phyloP scores from a whole-genome alignment of 2,113 vertebrate genomes.

The Ceratotherium simum region DNA sequence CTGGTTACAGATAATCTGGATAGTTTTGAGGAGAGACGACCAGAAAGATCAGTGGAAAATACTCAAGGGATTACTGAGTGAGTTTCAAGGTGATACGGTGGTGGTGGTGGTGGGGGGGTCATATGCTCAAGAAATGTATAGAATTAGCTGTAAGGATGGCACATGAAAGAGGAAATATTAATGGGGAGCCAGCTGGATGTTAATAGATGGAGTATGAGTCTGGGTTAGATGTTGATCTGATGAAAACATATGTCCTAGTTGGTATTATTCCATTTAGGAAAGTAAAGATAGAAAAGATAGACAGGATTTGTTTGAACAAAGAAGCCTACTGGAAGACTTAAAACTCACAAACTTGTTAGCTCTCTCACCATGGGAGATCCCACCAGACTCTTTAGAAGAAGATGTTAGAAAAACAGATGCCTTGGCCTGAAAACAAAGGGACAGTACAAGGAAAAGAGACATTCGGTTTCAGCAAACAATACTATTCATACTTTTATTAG shows the following conservation, averaged over 20 bases:
- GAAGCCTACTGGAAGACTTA: neutral
- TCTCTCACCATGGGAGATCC: neutral
- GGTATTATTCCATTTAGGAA: neutral
- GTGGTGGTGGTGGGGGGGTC: neutral
- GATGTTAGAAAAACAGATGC: neutral
- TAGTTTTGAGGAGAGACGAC: neutral
- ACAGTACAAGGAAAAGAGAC: neutral
- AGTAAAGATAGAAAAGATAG: neutral
- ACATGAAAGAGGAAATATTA: neutral
- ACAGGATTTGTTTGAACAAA: neutral
- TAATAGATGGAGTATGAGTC: neutral
- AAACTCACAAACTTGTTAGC: neutral
- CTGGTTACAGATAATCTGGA: neutral
- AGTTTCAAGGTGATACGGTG: neutral
- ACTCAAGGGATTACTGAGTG: neutral
- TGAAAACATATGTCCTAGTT: neutral
- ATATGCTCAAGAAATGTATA: neutral
- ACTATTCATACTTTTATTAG: neutral
- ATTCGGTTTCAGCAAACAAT: neutral
- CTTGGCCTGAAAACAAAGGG: slow-evolving; percentile 28
- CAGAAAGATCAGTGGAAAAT: neutral
- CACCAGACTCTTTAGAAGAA: neutral
- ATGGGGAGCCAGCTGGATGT: neutral
- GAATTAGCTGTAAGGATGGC: neutral
- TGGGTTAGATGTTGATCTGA: neutral